Evolutionary conservation across 1,140 invertebrate species (phyloP).

Genomic region (Ips nitidus): DNA sequence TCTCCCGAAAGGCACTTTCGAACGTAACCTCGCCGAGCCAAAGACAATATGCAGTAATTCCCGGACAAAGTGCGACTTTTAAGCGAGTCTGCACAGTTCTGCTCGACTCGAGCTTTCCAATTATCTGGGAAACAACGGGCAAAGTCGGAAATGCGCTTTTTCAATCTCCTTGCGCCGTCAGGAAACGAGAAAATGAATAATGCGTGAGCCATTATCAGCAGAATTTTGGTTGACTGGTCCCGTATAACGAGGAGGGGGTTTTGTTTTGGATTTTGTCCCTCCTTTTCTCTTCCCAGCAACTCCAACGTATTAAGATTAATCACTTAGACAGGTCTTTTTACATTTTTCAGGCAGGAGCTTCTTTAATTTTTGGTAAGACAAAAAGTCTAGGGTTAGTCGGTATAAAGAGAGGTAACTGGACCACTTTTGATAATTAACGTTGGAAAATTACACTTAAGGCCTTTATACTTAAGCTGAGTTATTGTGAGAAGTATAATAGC

Average conservation of each 20-base stretch:
- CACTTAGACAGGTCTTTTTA: slow-evolving; percentile 28
- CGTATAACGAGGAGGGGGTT: slow-evolving; percentile 17
- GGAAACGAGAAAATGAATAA: slow-evolving; percentile 20
- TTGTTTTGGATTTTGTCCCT: slow-evolving; percentile 5
- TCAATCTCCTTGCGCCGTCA: slow-evolving; percentile 12
- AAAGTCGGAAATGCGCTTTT: slow-evolving; percentile 16
- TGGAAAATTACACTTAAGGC: too few relatives aligned
- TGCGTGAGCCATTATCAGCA: slow-evolving; percentile 30
- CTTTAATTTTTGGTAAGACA: too few relatives aligned
- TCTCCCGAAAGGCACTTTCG: too few relatives aligned
- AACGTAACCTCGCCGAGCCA: too few relatives aligned
- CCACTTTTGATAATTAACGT: too few relatives aligned
- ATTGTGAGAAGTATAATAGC: too few relatives aligned
- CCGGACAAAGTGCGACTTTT: neutral
- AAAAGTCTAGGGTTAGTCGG: too few relatives aligned
- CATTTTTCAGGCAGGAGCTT: slow-evolving; percentile 14
- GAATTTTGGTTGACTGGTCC: slow-evolving; percentile 32
- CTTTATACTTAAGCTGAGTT: too few relatives aligned
- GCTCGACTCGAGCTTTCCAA: slow-evolving; percentile 10
- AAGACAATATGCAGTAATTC: slow-evolving; percentile 1
- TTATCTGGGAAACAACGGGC: slow-evolving; percentile 3
- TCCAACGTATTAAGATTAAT: slow-evolving; percentile 29
- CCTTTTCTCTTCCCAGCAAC: slow-evolving; percentile 3
- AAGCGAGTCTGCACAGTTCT: neutral
- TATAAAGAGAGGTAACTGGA: too few relatives aligned